Conservation (phyloP, 2,113 vertebrate species). For the Todiramphus chloris region DNA sequence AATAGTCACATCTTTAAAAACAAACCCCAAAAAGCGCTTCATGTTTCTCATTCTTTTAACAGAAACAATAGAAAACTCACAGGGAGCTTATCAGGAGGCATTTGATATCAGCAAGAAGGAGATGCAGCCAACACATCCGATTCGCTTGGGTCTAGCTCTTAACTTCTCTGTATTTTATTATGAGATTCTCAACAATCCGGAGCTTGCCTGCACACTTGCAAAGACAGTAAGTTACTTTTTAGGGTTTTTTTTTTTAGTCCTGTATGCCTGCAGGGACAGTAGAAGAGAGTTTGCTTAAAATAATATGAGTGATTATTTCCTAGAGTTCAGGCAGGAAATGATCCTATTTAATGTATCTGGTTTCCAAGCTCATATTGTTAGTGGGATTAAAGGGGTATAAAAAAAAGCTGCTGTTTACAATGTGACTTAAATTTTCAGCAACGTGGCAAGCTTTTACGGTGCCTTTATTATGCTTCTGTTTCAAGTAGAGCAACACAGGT, state of each 20-base stretch:
- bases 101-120: constrained; percentile 88
- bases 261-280: background rate
- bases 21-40: background rate
- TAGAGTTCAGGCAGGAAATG: background rate
- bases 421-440: background rate
- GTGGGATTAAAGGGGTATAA: background rate
- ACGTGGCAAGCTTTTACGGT: background rate
- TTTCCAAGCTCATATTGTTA: background rate
- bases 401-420: background rate
- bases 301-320: background rate
- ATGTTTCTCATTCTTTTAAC: background rate
- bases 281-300: background rate
- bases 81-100: constrained; percentile 89
- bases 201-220: constrained; percentile 91
- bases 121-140: constrained; percentile 95
- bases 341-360: background rate
- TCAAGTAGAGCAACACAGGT: background rate
- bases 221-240: constrained; percentile 81
- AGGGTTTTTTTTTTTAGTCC: background rate
- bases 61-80: constrained; percentile 89
- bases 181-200: constrained; percentile 95
- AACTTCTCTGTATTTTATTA: constrained; percentile 99
- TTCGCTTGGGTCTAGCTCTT: constrained; percentile 95
- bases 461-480: background rate
- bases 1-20: background rate